These are phyloP conservation scores for Opisthocomus hoazin DNA, from an alignment of 2,113 vertebrate genomes.

Conservation along the genomic window DNA sequence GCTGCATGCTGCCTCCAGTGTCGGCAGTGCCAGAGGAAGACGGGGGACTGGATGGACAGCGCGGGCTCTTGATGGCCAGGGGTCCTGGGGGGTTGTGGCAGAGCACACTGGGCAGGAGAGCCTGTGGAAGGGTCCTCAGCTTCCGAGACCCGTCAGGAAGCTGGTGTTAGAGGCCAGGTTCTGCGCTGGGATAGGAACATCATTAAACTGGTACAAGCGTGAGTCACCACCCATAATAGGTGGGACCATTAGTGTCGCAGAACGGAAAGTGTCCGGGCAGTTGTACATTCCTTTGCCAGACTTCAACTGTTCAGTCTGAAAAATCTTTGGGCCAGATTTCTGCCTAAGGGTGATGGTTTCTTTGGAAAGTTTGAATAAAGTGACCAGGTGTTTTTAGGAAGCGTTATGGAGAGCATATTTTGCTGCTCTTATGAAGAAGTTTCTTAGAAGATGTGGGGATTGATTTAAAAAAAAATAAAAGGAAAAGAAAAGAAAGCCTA, in stretches of 20 bases:
- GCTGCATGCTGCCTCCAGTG: neutral
- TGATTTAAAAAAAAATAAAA: neutral
- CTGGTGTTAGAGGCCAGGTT: neutral
- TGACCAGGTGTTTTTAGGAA: neutral
- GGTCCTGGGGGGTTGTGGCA: neutral
- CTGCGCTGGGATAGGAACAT: neutral
- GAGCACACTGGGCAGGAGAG: neutral
- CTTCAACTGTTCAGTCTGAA: neutral
- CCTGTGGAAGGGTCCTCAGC: neutral
- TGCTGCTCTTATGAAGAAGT: neutral
- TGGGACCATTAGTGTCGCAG: neutral
- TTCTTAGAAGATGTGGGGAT: neutral
- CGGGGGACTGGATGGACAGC: neutral
- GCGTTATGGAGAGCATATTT: neutral
- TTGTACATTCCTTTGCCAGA: neutral
- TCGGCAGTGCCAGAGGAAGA: rapidly evolving
- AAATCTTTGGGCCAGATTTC: neutral
- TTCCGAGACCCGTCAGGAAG: neutral
- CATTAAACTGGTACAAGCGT: neutral
- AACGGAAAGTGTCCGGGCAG: neutral
- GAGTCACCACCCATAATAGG: neutral
- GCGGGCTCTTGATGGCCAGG: neutral
- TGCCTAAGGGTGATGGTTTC: neutral
- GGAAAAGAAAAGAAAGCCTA: neutral
- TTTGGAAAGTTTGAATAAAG: neutral